phyloP scores from a whole-genome alignment of 2,888 invertebrate species.

The Athalia rosae region DNA sequence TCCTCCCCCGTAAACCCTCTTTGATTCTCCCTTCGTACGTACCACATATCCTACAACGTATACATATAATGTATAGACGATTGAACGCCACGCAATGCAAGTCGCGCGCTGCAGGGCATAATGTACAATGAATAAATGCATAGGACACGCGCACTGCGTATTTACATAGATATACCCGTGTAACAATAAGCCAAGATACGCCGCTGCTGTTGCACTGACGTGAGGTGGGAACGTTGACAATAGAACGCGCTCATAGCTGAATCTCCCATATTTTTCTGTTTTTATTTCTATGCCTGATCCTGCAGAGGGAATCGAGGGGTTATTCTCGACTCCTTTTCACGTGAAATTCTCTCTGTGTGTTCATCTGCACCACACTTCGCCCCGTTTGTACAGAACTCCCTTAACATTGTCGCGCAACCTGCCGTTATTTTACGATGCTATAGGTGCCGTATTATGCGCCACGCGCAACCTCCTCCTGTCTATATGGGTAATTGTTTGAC shows the following conservation, averaged over 20 bases:
- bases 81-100: background rate
- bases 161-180: conserved; percentile 67
- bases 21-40: too few species aligned
- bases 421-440: too few species aligned
- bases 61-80: too few species aligned
- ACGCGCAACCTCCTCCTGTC: background rate
- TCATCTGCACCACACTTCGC: too few species aligned
- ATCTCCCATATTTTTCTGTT: conserved; percentile 8
- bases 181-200: conserved; percentile 61
- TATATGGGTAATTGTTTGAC: conserved; percentile 24
- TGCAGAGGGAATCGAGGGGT: too few species aligned
- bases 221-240: conserved; percentile 38
- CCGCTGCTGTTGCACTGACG: background rate
- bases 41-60: too few species aligned
- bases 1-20: background rate
- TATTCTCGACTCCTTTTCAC: too few species aligned
- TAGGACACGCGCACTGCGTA: conserved; percentile 51
- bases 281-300: too few species aligned
- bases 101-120: conserved; percentile 50
- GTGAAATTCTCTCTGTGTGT: too few species aligned
- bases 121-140: conserved; percentile 68
- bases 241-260: conserved; percentile 41
- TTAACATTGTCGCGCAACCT: background rate
- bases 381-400: too few species aligned
- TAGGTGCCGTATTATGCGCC: background rate